Evolutionary conservation across 2,113 vertebrate genomes (phyloP), one percentile per base, ranked within the genome.

Genomic region (Rhizomys pruinosus): DNA sequence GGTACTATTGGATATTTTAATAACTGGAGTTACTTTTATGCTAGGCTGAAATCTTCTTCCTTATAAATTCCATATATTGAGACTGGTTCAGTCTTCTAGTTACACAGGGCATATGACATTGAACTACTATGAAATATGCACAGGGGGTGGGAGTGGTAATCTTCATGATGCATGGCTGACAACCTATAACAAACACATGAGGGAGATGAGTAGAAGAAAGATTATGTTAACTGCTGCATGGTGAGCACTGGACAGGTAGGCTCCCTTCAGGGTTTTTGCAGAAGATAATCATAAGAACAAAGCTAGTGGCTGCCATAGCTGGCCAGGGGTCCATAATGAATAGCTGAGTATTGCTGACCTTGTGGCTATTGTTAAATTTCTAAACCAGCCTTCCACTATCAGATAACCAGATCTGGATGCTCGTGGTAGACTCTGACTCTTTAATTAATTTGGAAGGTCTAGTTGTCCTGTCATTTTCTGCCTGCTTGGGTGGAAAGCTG

Each of bases 221-320:
- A 86, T 98, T 98, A 99, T 98, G 99, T 99, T 96, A 99, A 96
- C 97, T 98, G 97, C 98, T 99, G 99, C 73, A 99, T 99, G 32
- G 99, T 99, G 98, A 99, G 99, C 99, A 1, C 99, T 99, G 96
- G 99, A 99, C 95, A 99, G 98, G 97, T 99, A 99, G 98, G 99
- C 99, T 97, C 99, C 99, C 97, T 98, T 97, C 8, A 32, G 99
- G 98, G 63, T 99, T 99, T 98, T 99, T 99, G 97, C 99, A 99
- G 97, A 99, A 99, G 92, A 99, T 99, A 74, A 99, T 99, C 99
- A 99, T 99, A 93, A 99, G 99, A 80, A 99, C 95, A 1, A 99
- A 99, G 95, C 99, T 99, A 55, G 98, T 98, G 95, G 98, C 99
- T 6, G 99, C 99, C 99, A 99, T 99, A 12, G 98, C 97, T 0